phyloP scores from a whole-genome alignment of 2,797 vertebrate species.

The Delichon dasypus region DNA sequence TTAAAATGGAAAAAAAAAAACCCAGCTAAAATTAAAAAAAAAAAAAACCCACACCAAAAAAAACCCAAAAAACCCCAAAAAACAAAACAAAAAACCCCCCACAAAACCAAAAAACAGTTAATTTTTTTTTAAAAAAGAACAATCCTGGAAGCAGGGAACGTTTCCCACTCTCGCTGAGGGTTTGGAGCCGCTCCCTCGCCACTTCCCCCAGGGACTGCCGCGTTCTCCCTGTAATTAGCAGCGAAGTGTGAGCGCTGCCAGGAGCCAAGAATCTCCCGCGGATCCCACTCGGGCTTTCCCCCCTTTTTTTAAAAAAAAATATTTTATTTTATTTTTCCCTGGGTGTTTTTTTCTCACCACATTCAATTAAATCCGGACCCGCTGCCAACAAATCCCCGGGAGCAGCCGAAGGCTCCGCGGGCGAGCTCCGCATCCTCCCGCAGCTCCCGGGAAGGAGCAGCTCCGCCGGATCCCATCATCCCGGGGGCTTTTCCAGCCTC shows the following conservation, averaged over 20 bases:
- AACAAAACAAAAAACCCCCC: too few relatives aligned
- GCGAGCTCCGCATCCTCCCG: rapidly evolving
- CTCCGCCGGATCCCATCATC: rapidly evolving
- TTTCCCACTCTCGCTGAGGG: background rate
- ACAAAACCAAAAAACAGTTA: too few relatives aligned
- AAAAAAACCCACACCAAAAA: too few relatives aligned
- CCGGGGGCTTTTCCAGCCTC: background rate
- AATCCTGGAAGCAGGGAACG: background rate
- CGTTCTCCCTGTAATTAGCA: constrained; percentile 29
- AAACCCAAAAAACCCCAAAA: too few relatives aligned
- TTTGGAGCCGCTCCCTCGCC: constrained; percentile 2
- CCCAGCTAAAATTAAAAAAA: too few relatives aligned
- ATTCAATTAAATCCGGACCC: background rate
- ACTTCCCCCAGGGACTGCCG: constrained; percentile 4
- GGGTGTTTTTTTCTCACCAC: background rate
- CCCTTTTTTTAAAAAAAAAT: background rate
- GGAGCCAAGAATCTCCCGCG: background rate
- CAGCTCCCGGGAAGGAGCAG: too few relatives aligned
- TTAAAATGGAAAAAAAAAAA: too few relatives aligned
- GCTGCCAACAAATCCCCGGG: background rate
- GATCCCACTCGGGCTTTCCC: background rate
- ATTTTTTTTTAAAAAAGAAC: background rate
- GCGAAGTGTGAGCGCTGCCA: background rate
- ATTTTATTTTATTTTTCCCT: background rate
- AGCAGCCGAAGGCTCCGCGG: background rate